Percentiles rank a stretch among this genome's conserved stretches.
Conservation (phyloP, 1,140 invertebrate genomes). For the Propsilocerus akamusi region DNA sequence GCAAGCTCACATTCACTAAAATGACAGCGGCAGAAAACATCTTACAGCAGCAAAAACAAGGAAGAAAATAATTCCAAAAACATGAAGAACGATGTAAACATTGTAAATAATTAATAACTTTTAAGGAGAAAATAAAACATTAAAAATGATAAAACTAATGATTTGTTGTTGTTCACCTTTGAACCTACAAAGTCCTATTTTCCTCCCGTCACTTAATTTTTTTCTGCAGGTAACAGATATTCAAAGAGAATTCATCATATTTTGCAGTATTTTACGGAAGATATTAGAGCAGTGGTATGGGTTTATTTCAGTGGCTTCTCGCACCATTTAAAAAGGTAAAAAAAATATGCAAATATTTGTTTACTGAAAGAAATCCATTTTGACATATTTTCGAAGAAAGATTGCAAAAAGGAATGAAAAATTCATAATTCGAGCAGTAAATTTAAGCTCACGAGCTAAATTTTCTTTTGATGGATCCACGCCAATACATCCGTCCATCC, state of each 20-base stretch:
- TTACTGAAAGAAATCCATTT: too few species aligned
- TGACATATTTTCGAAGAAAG: too few species aligned
- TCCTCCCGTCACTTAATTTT: background rate
- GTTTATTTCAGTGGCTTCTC: too few species aligned
- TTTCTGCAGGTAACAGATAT: background rate
- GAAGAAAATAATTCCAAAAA: background rate
- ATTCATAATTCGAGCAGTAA: too few species aligned
- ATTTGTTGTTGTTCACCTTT: background rate
- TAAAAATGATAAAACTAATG: background rate
- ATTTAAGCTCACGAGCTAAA: too few species aligned
- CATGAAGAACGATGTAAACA: background rate
- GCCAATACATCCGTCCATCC: too few species aligned
- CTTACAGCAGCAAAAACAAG: background rate
- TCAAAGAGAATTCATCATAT: background rate
- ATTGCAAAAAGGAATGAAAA: too few species aligned
- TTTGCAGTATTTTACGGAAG: background rate
- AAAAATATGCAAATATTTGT: too few species aligned
- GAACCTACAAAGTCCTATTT: too few species aligned
- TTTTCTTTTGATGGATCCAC: too few species aligned
- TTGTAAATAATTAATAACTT: constrained; percentile 2
- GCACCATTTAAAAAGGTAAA: too few species aligned
- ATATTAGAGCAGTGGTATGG: background rate
- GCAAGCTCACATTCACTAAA: background rate
- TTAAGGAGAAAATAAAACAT: background rate
- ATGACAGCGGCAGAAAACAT: background rate